Base-by-base conservation (phyloP, 2,797 vertebrate species). In the Buceros bicornis region DNA sequence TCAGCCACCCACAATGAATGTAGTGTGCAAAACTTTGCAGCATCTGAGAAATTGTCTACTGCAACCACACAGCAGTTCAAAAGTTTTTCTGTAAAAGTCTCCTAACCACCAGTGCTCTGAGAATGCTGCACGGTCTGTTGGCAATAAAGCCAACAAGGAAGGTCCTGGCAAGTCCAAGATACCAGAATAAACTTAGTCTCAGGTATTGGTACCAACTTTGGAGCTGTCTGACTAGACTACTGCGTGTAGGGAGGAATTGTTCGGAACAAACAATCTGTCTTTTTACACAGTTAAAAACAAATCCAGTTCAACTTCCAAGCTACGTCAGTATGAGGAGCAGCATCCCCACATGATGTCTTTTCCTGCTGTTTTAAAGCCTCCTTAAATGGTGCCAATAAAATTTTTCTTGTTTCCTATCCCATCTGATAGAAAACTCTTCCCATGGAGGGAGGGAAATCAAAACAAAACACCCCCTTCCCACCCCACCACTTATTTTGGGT, bases 341-440 rank as follows among this genome's bases (percentile, higher is more conserved):
- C 45, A 79, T 72, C 53, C 45, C 73, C 60, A 42, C 37, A 16
- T 37, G 21, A 29, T 79, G n/a, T 57, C 81, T 95, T 81, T 85
- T 84, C 58, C 77, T 85, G 82, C 73, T 89, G 47, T 76, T 92
- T 87, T 86, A 88, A 93, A 88, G 40, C 53, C 47, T 86, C 65
- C 69, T 91, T 86, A 81, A 80, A 65, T 6, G 15, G 6, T 87
- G 53, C 90, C 67, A 86, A 6, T 87, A 57, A 66, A 3, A 29
- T 82, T 93, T 95, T 94, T 45, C 58, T 94, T 87, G 87, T 90
- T 91, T 95, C 56, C 89, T 57, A 48, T 95, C 94, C 91, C 95
- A 87, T 97, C 91, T 96, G 89, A 94, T 95, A 95, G 82, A 91
- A 81, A 87, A 60, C 56, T 89, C 69, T 96, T 96, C 93, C 87